Evolutionary conservation across 2,797 vertebrate genomes (phyloP), one percentile per base, ranked within the genome.

Genomic region (Pelochelys cantorii): DNA sequence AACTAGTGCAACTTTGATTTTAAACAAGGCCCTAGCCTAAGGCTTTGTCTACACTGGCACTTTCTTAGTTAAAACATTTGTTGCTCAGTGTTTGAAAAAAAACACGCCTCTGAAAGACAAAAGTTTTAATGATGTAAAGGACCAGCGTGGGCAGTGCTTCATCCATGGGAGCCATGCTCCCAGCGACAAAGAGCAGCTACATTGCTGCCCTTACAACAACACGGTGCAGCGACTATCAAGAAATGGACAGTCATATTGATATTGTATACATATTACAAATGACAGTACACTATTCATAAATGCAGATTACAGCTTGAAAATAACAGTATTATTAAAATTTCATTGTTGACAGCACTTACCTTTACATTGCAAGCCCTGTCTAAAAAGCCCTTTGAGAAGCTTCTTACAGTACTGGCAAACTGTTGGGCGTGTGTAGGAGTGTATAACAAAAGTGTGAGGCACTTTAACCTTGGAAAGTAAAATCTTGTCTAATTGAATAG

Each of bases 331-430:
- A 42, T 54, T 53, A 11, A 37, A 34, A 71, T 23, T 34, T 3
- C 13, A n/a, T 55, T 82, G n/a, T 83, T 87, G 60, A 87, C 18
- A 42, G 79, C 23, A 84, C 97, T 95, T 95, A 99, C 99, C 99
- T 99, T 99, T 99, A 90, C 99, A 99, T 91, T 99, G 99, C 84
- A 99, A 97, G 13, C 99, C 99, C 96, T 99, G 99, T 79, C 99
- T 98, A 97, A 99, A 99, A 54, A 99, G 98, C 3, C 99, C 99
- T 95, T 99, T 99, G 71, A 99, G 99, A 92, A 99, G 99, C 96
- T 99, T 99, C 98, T 99, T 99, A 96, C 99, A 99, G 97, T 99
- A 98, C 98, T 99, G 99, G 97, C 99, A 99, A 90, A 99, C 98
- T 0, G 99, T 99, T 92, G 99, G 99, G 7, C 99, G 98, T 1